Percentiles rank a stretch among this genome's conserved stretches.
Conservation (phyloP, 1,140 invertebrate species). For the Eumaeus atala region DNA sequence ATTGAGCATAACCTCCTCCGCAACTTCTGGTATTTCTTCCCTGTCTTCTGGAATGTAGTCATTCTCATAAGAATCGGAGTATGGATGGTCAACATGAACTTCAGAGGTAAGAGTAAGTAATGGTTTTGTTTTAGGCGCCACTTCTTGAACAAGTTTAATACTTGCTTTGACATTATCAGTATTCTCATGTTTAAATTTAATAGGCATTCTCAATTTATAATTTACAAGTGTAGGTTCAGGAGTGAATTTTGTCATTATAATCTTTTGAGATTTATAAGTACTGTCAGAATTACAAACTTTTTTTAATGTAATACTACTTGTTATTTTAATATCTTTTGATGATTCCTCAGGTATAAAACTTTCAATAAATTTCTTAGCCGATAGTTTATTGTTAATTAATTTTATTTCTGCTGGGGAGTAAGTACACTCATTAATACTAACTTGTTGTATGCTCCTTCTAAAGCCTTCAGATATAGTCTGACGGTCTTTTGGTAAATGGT, state of each 20-base stretch:
- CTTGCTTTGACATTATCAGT: constrained; percentile 23
- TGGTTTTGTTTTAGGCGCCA: constrained; percentile 16
- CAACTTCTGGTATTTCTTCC: constrained; percentile 45
- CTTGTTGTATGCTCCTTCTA: constrained; percentile 10
- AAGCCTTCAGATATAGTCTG: background rate
- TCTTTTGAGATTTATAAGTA: constrained; percentile 23
- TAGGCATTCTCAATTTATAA: constrained; percentile 36
- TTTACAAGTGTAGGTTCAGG: background rate
- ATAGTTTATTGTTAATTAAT: constrained; percentile 30
- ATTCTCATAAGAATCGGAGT: constrained; percentile 21
- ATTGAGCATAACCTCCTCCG: constrained; percentile 46
- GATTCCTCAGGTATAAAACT: constrained; percentile 46
- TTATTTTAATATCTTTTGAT: constrained; percentile 26
- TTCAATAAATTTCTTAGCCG: constrained; percentile 53
- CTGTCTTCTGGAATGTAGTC: constrained; percentile 17
- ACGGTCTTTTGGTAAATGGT: background rate
- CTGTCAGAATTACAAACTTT: background rate
- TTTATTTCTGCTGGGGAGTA: constrained; percentile 29
- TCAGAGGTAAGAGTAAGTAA: constrained; percentile 16
- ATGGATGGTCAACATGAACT: constrained; percentile 10
- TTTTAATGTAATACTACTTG: constrained; percentile 31
- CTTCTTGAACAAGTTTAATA: constrained; percentile 31
- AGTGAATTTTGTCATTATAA: constrained; percentile 41
- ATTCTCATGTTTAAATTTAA: constrained; percentile 30
- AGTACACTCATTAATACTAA: background rate